These are phyloP conservation scores for Liparis tanakae DNA, from an alignment of 2,797 vertebrate species.

Conservation along the genomic window DNA sequence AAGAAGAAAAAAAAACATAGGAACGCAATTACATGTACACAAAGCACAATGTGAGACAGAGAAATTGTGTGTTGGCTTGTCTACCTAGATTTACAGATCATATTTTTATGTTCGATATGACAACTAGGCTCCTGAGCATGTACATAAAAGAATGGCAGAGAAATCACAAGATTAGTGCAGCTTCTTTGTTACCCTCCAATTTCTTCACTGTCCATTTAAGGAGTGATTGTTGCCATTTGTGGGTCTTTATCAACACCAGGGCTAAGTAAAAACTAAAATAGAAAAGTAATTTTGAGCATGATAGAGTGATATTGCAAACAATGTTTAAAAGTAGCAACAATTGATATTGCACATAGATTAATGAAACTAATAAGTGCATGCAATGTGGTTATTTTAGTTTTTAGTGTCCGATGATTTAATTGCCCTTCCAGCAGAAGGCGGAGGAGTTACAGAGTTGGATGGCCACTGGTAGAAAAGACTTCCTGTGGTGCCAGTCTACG, in stretches of 20 bases:
- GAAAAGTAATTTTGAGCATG: no score
- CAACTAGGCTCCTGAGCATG: conserved; percentile 4
- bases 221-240: conserved; percentile 3
- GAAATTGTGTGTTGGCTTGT: neutral
- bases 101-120: neutral
- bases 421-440: neutral
- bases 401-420: neutral
- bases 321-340: no score
- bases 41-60: neutral
- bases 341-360: neutral
- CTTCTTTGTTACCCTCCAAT: conserved; percentile 7
- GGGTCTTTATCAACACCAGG: no score
- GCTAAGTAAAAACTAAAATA: neutral
- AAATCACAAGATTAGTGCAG: conserved; percentile 1
- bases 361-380: neutral
- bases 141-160: conserved; percentile 8
- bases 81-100: no score
- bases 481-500: neutral
- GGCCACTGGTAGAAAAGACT: no score
- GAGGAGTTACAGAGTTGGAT: no score
- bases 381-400: neutral
- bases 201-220: conserved; percentile 16
- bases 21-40: conserved; percentile 40
- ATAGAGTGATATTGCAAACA: no score
- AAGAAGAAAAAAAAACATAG: conserved; percentile 30